These are phyloP conservation scores for Marasmarcha lunaedactyla DNA, from an alignment of 2,888 invertebrate genomes.

Conservation along the genomic window DNA sequence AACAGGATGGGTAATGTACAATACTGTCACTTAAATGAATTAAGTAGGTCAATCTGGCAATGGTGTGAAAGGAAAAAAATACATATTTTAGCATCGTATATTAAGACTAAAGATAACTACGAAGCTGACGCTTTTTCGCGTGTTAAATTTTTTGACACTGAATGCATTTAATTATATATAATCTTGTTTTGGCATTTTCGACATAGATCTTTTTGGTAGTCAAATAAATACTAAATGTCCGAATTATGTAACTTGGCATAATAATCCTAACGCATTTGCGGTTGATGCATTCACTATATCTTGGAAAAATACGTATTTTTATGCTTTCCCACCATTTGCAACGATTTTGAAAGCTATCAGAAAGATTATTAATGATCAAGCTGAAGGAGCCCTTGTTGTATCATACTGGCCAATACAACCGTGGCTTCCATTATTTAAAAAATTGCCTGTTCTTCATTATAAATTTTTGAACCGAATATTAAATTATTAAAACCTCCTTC, in stretches of 20 bases:
- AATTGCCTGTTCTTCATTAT: not conserved
- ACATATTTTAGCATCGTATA: conserved; percentile 16
- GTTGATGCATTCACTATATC: conserved; percentile 16
- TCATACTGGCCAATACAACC: conserved; percentile 14
- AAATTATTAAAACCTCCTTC: too few species aligned
- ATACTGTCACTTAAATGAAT: too few species aligned
- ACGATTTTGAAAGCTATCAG: too few species aligned
- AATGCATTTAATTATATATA: conserved; percentile 7
- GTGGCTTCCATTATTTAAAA: conserved; percentile 14
- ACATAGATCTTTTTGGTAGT: conserved; percentile 1
- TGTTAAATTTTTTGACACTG: conserved; percentile 7
- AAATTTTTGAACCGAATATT: not conserved
- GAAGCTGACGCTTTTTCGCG: not conserved
- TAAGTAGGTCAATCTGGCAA: conserved; percentile 20
- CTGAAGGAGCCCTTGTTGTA: too few species aligned
- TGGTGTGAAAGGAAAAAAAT: conserved; percentile 12
- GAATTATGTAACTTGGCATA: conserved; percentile 12
- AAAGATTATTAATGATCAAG: too few species aligned
- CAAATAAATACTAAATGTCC: conserved; percentile 14
- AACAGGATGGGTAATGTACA: too few species aligned
- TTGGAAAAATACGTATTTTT: too few species aligned
- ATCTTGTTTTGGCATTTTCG: not conserved
- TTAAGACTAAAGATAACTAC: too few species aligned
- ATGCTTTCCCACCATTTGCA: too few species aligned
- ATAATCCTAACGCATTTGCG: conserved; percentile 10